Evolutionary conservation across 2,113 vertebrate species (phyloP).

Genomic region (Catharus bicknelli): DNA sequence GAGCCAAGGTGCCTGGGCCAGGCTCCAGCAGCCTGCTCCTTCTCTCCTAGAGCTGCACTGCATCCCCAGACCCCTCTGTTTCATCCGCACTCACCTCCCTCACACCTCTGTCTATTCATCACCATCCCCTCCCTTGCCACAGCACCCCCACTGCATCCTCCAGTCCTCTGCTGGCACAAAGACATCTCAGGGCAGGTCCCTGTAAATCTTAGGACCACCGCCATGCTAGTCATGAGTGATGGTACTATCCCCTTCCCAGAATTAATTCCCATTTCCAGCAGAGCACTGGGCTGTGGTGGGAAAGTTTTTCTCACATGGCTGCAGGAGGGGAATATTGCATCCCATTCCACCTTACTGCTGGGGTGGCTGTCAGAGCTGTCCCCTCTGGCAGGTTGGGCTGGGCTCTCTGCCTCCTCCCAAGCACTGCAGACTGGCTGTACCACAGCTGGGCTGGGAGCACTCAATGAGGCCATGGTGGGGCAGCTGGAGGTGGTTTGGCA

Average conservation of each 20-base stretch:
- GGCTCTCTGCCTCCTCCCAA: neutral
- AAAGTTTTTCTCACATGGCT: neutral
- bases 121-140: neutral
- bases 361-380: neutral
- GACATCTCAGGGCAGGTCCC: neutral
- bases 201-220: neutral
- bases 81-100: fast-evolving
- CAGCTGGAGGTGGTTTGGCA: neutral
- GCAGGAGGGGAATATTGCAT: neutral
- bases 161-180: fast-evolving
- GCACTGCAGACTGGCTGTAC: neutral
- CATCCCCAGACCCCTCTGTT: neutral
- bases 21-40: neutral
- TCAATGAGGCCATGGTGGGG: neutral
- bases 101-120: neutral
- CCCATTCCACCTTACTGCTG: neutral
- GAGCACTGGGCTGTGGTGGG: neutral
- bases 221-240: neutral
- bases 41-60: neutral
- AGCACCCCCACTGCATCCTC: fast-evolving
- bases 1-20: neutral
- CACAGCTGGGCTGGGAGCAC: neutral
- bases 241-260: neutral
- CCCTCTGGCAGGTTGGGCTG: neutral
- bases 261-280: neutral